Conservation (phyloP, 2,888 invertebrate species). For the Drosophila birchii region DNA sequence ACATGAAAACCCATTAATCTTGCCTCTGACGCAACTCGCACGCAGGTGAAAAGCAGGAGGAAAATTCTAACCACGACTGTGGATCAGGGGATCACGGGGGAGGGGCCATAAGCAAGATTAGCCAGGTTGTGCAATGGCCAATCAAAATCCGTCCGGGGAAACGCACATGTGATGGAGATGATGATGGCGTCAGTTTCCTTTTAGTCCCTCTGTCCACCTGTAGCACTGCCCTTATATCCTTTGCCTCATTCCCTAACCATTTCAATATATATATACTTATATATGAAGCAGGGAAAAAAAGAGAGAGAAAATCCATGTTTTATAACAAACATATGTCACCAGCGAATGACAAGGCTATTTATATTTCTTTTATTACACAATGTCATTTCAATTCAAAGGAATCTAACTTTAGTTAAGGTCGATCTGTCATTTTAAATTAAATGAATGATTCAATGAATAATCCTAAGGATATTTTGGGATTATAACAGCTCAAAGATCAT, state of each 20-base stretch:
- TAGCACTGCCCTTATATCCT: slow-evolving; percentile 6
- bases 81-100: background rate
- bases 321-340: slow-evolving; percentile 22
- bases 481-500: background rate
- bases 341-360: slow-evolving; percentile 15
- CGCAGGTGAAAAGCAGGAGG: slow-evolving; percentile 26
- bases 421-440: background rate
- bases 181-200: slow-evolving; percentile 24
- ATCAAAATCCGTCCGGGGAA: slow-evolving; percentile 31
- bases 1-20: slow-evolving; percentile 70
- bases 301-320: slow-evolving; percentile 9
- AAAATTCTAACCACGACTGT: slow-evolving; percentile 4
- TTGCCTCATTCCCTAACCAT: background rate
- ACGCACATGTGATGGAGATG: slow-evolving; percentile 20
- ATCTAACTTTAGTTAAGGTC: background rate
- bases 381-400: background rate
- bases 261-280: slow-evolving; percentile 2
- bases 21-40: slow-evolving; percentile 59
- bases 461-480: background rate
- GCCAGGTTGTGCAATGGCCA: slow-evolving; percentile 40
- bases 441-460: background rate
- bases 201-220: slow-evolving; percentile 21
- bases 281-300: background rate
- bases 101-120: slow-evolving; percentile 21
- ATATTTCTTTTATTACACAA: slow-evolving; percentile 1